These are phyloP conservation scores for Crenichthys baileyi DNA, from an alignment of 2,797 vertebrate genomes.

Conservation along the genomic window DNA sequence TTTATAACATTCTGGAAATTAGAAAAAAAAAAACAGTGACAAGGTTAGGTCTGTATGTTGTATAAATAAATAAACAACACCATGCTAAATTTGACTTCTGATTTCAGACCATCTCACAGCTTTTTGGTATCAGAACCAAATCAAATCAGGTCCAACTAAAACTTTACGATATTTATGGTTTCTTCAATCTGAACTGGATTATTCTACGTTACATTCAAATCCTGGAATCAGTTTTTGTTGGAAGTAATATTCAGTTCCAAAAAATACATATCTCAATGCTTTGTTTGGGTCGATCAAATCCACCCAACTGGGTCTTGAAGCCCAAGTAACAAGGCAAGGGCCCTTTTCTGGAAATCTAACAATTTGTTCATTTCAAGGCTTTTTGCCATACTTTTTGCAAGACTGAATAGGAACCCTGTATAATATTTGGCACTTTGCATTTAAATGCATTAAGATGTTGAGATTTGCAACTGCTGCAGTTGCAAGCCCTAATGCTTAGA, in stretches of 20 bases:
- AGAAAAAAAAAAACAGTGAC: neutral
- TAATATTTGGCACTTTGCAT: neutral
- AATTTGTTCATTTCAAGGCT: neutral
- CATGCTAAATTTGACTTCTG: neutral
- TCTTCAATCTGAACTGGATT: neutral
- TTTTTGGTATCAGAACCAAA: neutral
- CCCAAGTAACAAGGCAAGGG: neutral
- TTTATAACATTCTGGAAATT: neutral
- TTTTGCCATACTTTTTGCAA: neutral
- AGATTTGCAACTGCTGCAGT: slow-evolving; percentile 21
- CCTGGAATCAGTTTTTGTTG: neutral
- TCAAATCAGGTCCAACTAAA: neutral
- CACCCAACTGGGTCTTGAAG: too few species aligned
- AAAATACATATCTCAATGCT: neutral
- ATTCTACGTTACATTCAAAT: neutral
- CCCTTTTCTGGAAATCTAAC: neutral
- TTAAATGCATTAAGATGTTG: neutral
- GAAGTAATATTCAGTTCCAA: too few species aligned
- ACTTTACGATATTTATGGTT: neutral
- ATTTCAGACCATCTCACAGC: neutral
- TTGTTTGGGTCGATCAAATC: too few species aligned
- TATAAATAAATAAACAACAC: neutral
- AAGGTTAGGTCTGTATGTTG: neutral
- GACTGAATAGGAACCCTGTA: neutral
- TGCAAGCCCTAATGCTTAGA: slow-evolving; percentile 37